Percentiles rank a stretch among this genome's conserved stretches.
Evolutionary conservation across 2,797 vertebrate genomes (phyloP).

Genomic region (Vultur gryphus): DNA sequence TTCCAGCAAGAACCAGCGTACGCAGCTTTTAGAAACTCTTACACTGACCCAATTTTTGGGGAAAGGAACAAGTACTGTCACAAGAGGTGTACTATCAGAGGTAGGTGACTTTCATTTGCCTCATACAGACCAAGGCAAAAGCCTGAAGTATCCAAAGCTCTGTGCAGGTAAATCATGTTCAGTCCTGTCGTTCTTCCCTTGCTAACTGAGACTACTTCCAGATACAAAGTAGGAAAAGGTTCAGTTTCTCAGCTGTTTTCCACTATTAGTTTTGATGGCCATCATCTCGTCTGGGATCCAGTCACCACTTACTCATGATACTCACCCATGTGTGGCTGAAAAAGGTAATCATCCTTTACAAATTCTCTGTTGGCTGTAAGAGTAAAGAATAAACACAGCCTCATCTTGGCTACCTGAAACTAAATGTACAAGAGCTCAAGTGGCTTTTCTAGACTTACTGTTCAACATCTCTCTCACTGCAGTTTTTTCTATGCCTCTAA

Average conservation of each 20-base stretch:
- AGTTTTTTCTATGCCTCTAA: neutral
- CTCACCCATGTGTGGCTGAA: neutral
- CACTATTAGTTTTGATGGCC: neutral
- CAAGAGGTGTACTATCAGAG: neutral
- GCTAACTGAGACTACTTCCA: neutral
- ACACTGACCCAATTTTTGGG: neutral
- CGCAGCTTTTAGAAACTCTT: neutral
- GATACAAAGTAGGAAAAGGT: neutral
- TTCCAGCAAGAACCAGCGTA: neutral
- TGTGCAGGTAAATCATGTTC: neutral
- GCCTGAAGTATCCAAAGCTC: neutral
- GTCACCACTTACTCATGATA: neutral
- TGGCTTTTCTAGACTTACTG: neutral
- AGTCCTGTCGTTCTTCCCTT: neutral
- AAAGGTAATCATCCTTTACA: neutral
- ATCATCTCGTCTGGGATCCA: neutral
- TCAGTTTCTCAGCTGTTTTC: neutral
- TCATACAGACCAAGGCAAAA: neutral
- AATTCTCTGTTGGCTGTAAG: neutral
- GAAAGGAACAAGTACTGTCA: neutral
- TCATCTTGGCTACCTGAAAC: neutral
- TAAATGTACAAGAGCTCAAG: neutral
- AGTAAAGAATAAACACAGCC: neutral
- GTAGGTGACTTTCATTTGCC: neutral
- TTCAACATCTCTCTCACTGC: neutral